phyloP scores from a whole-genome alignment of 2,888 invertebrate species.

The Ramazzottius varieornatus region DNA sequence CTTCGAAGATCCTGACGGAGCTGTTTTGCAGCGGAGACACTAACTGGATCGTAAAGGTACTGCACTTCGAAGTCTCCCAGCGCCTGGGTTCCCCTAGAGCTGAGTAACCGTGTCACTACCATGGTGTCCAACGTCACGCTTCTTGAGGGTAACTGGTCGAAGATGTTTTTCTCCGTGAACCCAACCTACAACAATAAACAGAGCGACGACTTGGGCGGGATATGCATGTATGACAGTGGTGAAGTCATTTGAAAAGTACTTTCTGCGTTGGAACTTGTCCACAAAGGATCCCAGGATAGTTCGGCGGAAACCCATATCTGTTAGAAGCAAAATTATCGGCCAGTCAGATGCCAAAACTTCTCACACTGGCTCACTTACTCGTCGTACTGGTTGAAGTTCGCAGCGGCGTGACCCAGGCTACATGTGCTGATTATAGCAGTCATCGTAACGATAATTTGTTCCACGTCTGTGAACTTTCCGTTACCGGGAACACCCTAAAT shows the following conservation, averaged over 20 bases:
- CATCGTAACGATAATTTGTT: conserved; percentile 13
- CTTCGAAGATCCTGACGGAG: conserved; percentile 20
- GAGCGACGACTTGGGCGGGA: neutral
- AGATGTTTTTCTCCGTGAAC: conserved; percentile 18
- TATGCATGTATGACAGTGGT: neutral
- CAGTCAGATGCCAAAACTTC: no score
- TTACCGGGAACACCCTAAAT: conserved; percentile 15
- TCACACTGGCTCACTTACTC: conserved; percentile 10
- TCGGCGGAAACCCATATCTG: conserved; percentile 16
- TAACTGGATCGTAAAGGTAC: conserved; percentile 22
- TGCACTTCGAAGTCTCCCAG: conserved; percentile 25
- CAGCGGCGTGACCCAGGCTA: conserved; percentile 16
- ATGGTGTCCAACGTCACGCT: conserved; percentile 22
- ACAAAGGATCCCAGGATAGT: conserved; percentile 16
- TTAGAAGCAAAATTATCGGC: neutral
- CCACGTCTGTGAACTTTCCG: conserved; percentile 11
- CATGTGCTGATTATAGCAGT: conserved; percentile 15
- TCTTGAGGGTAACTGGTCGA: conserved; percentile 19
- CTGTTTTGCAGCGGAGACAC: conserved; percentile 17
- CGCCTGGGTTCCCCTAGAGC: conserved; percentile 21
- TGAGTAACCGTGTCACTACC: conserved; percentile 24
- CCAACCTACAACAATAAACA: conserved; percentile 12
- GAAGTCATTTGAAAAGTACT: conserved; percentile 10
- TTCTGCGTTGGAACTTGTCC: conserved; percentile 14
- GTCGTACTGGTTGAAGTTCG: conserved; percentile 18